Base-by-base conservation (phyloP, 2,888 invertebrate genomes). In the Agonum fuliginosum region DNA sequence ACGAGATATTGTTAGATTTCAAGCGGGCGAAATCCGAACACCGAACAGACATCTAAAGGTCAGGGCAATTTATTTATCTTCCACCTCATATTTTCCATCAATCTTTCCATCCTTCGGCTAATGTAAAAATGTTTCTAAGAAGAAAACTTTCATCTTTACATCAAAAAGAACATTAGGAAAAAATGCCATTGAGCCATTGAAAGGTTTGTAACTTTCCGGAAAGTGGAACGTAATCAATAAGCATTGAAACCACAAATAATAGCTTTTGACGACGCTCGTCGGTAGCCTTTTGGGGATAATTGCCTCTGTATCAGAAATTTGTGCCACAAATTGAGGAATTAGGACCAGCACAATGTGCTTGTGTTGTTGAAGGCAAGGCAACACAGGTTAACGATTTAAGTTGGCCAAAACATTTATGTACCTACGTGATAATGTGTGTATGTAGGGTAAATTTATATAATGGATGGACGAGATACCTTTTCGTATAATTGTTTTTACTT, bases 31-130 rank as follows among this genome's bases (percentile, higher is more conserved):
- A n/a, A n/a, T n/a, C n/a, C n/a, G n/a, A n/a, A n/a, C n/a, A n/a
- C n/a, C n/a, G n/a, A n/a, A n/a, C n/a, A 46, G 46, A 19, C 46
- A 17, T 1, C 22, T 14, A 48, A 48, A 48, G 48, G 48, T 48
- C 48, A 48, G 20, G 6, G 48, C 48, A 22, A 48, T 48, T 48
- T 48, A 48, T 48, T 48, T 48, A 48, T 20, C 3, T 48, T 48
- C 20, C 20, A 48, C 48, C 3, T 48, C 48, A 48, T 48, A 20
- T 48, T 20, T 48, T 48, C 3, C 48, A 48, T 48, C 48, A 48
- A 22, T 22, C 48, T 48, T 48, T 48, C 20, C 48, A 20, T 20
- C 20, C 48, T 20, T 22, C 10, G n/a, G n/a, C n/a, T n/a, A 48
- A 48, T 20, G 20, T 20, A 48, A 48, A 48, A 20, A 10, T 48